Evolutionary conservation across 2,113 vertebrate genomes (phyloP).

Genomic region (Peromyscus maniculatus): DNA sequence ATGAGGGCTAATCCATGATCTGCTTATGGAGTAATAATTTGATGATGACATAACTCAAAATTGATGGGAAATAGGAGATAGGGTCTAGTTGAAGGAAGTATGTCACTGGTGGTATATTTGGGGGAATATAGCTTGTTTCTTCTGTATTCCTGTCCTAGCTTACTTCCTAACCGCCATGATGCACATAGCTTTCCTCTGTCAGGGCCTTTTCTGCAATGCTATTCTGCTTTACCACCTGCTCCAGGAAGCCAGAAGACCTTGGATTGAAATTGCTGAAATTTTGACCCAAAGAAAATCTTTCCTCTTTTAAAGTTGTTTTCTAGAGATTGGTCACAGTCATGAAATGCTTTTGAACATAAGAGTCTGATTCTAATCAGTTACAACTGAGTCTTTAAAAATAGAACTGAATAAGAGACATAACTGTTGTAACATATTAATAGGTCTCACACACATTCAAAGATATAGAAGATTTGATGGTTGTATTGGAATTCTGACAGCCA

Average conservation of each 20-base stretch:
- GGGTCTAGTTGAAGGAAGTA: not conserved
- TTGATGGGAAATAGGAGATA: not conserved
- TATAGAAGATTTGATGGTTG: not conserved
- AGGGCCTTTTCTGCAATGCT: not conserved
- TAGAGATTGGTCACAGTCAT: not conserved
- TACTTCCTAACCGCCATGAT: not conserved
- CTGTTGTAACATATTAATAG: not conserved
- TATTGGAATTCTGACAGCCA: not conserved
- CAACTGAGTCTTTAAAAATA: not conserved
- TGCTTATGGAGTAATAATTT: not conserved
- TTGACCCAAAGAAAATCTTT: not conserved
- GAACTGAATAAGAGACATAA: not conserved
- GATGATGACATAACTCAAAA: not conserved
- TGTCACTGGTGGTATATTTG: not conserved
- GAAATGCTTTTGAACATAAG: not conserved
- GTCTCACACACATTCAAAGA: not conserved
- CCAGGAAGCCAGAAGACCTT: not conserved
- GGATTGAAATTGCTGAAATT: not conserved
- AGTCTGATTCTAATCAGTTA: not conserved
- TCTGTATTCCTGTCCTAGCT: not conserved
- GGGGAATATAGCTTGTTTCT: not conserved
- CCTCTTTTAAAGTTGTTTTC: not conserved
- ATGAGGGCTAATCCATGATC: not conserved
- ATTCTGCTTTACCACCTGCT: not conserved
- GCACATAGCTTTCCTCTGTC: not conserved